phyloP scores from a whole-genome alignment of 2,888 invertebrate species.

The Pecten maximus region DNA sequence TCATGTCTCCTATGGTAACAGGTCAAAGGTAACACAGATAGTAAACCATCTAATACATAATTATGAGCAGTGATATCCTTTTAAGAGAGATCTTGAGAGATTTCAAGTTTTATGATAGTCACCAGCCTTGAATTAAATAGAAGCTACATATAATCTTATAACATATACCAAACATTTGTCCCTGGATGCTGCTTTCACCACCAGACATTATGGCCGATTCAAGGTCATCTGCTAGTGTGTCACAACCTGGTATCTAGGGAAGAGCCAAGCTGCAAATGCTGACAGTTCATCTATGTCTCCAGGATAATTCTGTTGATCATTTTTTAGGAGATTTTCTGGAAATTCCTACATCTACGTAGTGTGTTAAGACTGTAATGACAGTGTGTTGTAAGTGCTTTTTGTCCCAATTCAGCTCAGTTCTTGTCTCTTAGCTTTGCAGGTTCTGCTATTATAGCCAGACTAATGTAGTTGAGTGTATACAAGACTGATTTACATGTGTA shows the following conservation, averaged over 20 bases:
- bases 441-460: background rate
- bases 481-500: background rate
- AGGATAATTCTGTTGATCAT: background rate
- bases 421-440: background rate
- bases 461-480: background rate
- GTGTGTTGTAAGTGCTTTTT: background rate
- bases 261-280: background rate
- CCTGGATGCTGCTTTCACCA: background rate
- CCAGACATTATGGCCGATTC: background rate
- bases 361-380: background rate
- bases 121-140: background rate
- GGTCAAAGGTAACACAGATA: too few species aligned
- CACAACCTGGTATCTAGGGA: background rate
- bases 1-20: too few species aligned
- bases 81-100: background rate
- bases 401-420: background rate
- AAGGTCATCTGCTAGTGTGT: background rate
- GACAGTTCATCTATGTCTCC: background rate
- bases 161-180: background rate
- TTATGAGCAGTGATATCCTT: background rate
- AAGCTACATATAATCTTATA: conserved; percentile 12
- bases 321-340: background rate
- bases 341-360: background rate
- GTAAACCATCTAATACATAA: too few species aligned
- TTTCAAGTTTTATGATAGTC: background rate